Percentiles rank a stretch among this genome's conserved stretches.
phyloP scores from a whole-genome alignment of 2,797 vertebrate species.

The Lates japonicus region DNA sequence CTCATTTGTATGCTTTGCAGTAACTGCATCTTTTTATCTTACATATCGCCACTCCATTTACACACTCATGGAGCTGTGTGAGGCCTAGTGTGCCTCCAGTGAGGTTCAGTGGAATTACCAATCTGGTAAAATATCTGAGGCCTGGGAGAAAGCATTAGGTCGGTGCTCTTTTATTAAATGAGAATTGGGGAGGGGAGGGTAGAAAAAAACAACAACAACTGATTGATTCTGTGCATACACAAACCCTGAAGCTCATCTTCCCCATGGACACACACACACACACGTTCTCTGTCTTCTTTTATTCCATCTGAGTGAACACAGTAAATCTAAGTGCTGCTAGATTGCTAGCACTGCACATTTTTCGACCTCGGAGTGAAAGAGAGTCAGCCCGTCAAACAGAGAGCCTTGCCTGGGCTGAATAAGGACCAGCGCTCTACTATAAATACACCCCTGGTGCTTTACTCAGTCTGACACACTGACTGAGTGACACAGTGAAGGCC shows the following conservation, averaged over 20 bases:
- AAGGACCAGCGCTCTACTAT: constrained; percentile 63
- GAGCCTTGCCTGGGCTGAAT: constrained; percentile 61
- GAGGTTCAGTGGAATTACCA: constrained; percentile 49
- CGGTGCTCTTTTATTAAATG: constrained; percentile 53
- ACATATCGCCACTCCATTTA: constrained; percentile 28
- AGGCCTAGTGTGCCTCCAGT: constrained; percentile 46
- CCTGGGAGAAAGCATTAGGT: constrained; percentile 27
- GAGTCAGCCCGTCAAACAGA: constrained; percentile 64
- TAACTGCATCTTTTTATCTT: constrained; percentile 38
- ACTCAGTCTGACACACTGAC: constrained; percentile 59
- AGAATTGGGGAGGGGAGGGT: constrained; percentile 18
- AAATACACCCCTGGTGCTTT: constrained; percentile 67
- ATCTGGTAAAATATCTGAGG: constrained; percentile 48
- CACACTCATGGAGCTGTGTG: constrained; percentile 22
- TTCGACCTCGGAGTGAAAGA: constrained; percentile 50
- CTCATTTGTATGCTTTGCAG: constrained; percentile 49
- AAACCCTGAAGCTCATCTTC: constrained; percentile 58
- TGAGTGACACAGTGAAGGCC: constrained; percentile 51
- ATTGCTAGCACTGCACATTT: constrained; percentile 84
- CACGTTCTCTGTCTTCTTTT: constrained; percentile 70
- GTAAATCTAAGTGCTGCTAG: constrained; percentile 82
- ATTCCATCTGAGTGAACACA: constrained; percentile 84
- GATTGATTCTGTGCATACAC: constrained; percentile 67
- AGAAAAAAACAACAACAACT: constrained; percentile 46
- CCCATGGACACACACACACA: constrained; percentile 35